These are phyloP conservation scores for Harpia harpyja DNA, from an alignment of 2,797 vertebrate species.

Conservation along the genomic window DNA sequence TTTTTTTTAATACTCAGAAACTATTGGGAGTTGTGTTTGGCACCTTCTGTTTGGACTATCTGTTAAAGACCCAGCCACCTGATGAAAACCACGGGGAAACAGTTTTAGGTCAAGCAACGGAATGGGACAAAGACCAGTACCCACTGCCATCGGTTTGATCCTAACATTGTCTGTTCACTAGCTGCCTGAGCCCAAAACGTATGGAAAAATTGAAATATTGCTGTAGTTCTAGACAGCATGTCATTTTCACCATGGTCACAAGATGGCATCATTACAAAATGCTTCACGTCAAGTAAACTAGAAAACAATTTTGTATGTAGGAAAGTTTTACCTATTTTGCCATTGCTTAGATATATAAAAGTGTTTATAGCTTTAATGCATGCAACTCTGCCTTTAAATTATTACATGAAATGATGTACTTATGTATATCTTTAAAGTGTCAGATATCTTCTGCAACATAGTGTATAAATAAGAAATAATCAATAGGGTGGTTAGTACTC, in stretches of 20 bases:
- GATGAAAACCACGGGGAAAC: not conserved
- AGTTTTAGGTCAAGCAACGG: not conserved
- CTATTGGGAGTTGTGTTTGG: not conserved
- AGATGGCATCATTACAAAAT: conserved; percentile 3
- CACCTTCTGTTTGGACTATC: not conserved
- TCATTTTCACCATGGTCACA: not conserved
- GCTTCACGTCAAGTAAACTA: not conserved
- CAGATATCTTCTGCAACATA: not conserved
- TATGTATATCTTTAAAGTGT: not conserved
- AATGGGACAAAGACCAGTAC: not conserved
- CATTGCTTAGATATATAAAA: not conserved
- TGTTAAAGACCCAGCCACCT: not conserved
- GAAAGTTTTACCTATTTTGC: not conserved
- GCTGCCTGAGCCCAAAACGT: not conserved
- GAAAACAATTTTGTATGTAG: not conserved
- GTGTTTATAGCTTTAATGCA: not conserved
- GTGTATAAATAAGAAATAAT: not conserved
- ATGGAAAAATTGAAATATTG: not conserved
- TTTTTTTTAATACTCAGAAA: not conserved
- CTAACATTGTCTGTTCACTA: not conserved
- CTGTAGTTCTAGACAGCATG: not conserved
- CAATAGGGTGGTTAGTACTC: not conserved
- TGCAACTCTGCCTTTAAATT: not conserved
- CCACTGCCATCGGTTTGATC: fast-evolving
- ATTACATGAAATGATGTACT: not conserved